Evolutionary conservation across 2,888 invertebrate genomes (phyloP).

Genomic region (Erpobdella octoculata): DNA sequence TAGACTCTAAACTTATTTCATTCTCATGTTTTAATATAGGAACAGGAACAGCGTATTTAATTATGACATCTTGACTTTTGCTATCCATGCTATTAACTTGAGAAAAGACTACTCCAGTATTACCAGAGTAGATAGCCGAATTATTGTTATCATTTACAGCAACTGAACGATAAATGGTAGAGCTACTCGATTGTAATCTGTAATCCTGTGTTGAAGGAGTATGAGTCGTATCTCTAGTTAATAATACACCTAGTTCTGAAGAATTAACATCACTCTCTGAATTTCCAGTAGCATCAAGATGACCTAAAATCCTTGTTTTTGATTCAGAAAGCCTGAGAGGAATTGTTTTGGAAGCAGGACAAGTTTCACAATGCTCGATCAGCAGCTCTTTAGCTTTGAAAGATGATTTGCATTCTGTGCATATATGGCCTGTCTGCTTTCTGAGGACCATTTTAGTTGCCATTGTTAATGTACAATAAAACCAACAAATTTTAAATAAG

Average conservation of each 20-base stretch:
- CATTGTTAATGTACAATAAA: too few relatives aligned
- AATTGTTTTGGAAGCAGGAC: not conserved
- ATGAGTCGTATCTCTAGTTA: not conserved
- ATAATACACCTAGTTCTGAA: not conserved
- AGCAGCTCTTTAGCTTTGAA: conserved; percentile 23
- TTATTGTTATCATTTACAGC: too few relatives aligned
- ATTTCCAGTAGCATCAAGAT: not conserved
- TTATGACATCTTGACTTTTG: not conserved
- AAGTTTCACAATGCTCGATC: conserved; percentile 17
- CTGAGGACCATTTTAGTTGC: conserved; percentile 24
- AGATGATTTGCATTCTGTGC: conserved; percentile 21
- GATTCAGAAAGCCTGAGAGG: not conserved
- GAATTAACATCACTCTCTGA: not conserved
- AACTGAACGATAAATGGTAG: too few relatives aligned
- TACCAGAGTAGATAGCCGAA: too few relatives aligned
- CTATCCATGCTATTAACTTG: not conserved
- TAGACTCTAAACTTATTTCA: not conserved
- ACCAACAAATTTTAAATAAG: too few relatives aligned
- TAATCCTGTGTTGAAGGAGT: not conserved
- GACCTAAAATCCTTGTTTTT: not conserved
- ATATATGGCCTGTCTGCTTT: conserved; percentile 24
- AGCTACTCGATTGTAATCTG: conserved; percentile 1
- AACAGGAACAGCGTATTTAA: not conserved
- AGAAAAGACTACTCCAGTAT: not conserved
- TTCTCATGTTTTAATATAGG: too few relatives aligned